Conservation (phyloP, 2,113 vertebrate species). For the Aldabrachelys gigantea region DNA sequence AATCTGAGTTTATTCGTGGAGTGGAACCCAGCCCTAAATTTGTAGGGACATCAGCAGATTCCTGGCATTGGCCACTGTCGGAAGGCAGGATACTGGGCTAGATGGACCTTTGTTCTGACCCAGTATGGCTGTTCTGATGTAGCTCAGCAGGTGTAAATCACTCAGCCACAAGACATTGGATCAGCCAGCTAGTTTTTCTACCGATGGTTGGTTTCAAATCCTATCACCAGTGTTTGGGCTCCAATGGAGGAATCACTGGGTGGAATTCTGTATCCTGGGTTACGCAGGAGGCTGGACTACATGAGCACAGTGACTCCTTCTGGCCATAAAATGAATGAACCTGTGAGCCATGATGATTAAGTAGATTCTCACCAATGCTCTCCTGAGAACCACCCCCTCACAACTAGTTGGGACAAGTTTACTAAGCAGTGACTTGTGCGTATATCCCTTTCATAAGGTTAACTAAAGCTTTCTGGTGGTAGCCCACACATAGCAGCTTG, state of each 20-base stretch:
- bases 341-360: background rate
- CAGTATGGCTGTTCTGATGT: background rate
- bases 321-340: background rate
- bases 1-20: background rate
- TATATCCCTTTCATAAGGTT: background rate
- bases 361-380: background rate
- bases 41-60: too few species aligned
- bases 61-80: background rate
- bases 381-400: background rate
- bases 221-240: rapidly evolving
- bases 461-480: background rate
- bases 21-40: background rate
- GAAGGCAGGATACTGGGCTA: background rate
- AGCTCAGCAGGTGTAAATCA: background rate
- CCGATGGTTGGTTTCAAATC: rapidly evolving
- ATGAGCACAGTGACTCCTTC: background rate
- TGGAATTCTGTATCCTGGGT: background rate
- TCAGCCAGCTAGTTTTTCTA: background rate
- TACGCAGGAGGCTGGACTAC: background rate
- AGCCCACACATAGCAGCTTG: background rate
- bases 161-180: background rate
- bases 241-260: background rate
- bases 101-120: background rate
- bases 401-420: background rate
- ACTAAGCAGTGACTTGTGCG: background rate